Evolutionary conservation across 92 coral and sea anemone genomes (phyloP).

Genomic region (Phenganax stokvisi): DNA sequence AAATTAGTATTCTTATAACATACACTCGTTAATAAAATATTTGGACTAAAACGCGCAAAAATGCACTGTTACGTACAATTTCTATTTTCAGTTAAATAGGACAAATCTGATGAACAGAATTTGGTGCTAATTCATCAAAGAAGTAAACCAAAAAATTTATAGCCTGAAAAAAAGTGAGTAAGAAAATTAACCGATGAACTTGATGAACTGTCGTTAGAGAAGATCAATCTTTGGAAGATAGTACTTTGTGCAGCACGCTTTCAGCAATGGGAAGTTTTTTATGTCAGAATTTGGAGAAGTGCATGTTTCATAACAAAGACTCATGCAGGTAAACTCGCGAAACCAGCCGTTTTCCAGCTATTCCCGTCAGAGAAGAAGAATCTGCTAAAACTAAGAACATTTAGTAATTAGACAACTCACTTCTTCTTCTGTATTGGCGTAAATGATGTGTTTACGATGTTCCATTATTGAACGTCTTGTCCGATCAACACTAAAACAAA

Average conservation of each 20-base stretch:
- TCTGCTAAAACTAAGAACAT: not conserved
- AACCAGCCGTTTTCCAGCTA: no score
- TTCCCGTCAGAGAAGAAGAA: not conserved
- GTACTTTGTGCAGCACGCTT: not conserved
- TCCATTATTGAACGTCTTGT: slow-evolving; percentile 30
- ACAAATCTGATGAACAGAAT: slow-evolving; percentile 60
- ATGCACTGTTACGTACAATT: not conserved
- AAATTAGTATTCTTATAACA: slow-evolving; percentile 3
- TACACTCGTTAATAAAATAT: not conserved
- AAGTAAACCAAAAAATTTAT: slow-evolving; percentile 69
- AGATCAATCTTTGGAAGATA: not conserved
- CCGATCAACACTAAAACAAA: slow-evolving; percentile 9
- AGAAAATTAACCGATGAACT: not conserved
- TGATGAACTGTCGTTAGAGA: not conserved
- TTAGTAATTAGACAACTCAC: slow-evolving; percentile 30
- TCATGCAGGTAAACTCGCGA: no score
- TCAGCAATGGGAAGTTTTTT: no score
- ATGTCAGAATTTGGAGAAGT: no score
- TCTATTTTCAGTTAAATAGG: not conserved
- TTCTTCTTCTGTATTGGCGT: slow-evolving; percentile 68
- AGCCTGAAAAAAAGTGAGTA: slow-evolving; percentile 53
- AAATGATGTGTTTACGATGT: slow-evolving; percentile 66
- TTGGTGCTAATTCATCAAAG: slow-evolving; percentile 69
- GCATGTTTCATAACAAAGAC: no score
- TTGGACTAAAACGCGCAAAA: not conserved